Base-by-base conservation (phyloP, 2,113 vertebrate species). In the Lamprologus ornatipinnis region DNA sequence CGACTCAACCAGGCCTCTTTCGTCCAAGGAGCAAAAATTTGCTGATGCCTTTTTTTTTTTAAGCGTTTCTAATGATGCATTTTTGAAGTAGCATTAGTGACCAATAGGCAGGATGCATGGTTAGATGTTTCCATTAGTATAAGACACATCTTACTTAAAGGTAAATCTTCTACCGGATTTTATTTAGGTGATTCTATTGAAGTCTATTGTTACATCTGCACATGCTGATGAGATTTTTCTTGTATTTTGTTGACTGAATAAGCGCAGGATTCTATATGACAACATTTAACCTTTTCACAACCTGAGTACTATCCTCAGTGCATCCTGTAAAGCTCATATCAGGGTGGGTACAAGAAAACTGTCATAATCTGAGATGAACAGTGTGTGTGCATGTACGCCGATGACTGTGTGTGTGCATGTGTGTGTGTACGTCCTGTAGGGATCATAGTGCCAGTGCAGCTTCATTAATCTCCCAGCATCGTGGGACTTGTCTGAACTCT, bases 401-500 rank as follows among this genome's bases (percentile, higher is more conserved):
- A 53, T 85, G 86, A 83, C 63, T 82, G 87, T 81, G 79, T 47
- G 81, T 68, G 82, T 80, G 86, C 60, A 68, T 87, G 88, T 28
- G 68, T 80, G 80, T 85, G 86, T 83, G 86, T 89, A 47, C 21
- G 40, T 93, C 91, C 92, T 92, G 93, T 68, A 83, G 92, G 91
- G 91, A 94, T 95, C 93, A 92, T 83, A 84, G 91, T 92, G 86
- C 86, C 87, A 90, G 83, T n/a, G 90, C 89, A 83, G 95, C 94
- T 94, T 94, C 95, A 96, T 96, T 95, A 95, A 96, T 95, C 95
- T 94, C 84, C 31, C 78, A 9, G 89, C 92, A 85, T 94, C 91
- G 65, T 68, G 93, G 93, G 95, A 93, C 89, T 89, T 88, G 91
- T 93, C 93, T 92, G 91, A 94, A 94, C 92, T 94, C 91, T 87